Conservation (phyloP, 2,797 vertebrate species). For the Sebastiscus tertius region DNA sequence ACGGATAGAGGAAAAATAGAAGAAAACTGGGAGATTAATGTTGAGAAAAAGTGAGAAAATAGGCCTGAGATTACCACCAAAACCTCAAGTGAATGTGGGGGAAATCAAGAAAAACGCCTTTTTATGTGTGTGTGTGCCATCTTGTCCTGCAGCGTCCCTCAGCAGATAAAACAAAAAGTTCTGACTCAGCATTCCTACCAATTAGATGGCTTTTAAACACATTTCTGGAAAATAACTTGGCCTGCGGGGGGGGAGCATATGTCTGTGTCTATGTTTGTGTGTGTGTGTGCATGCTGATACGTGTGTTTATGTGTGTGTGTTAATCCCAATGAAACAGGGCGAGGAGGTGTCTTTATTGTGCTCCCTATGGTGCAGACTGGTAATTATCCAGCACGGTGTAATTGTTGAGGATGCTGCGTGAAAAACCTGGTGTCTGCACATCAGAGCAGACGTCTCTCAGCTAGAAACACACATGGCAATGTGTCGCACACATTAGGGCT, state of each 20-base stretch:
- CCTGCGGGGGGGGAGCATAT: slow-evolving; percentile 33
- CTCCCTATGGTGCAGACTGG: slow-evolving; percentile 60
- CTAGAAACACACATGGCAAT: slow-evolving; percentile 29
- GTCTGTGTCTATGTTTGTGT: slow-evolving; percentile 31
- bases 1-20: background rate
- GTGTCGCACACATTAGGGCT: slow-evolving; percentile 25
- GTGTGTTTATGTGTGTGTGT: background rate
- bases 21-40: slow-evolving; percentile 20
- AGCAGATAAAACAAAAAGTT: slow-evolving; percentile 15
- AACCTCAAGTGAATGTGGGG: slow-evolving; percentile 48
- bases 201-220: slow-evolving; percentile 63
- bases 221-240: slow-evolving; percentile 61
- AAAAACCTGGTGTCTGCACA: slow-evolving; percentile 67
- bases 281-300: background rate
- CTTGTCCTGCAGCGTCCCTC: slow-evolving; percentile 25
- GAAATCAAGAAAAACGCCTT: slow-evolving; percentile 28
- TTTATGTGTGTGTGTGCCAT: slow-evolving; percentile 22
- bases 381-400: slow-evolving; percentile 67
- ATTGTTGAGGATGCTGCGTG: slow-evolving; percentile 68
- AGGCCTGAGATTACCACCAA: slow-evolving; percentile 28
- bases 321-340: slow-evolving; percentile 28
- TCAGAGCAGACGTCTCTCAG: slow-evolving; percentile 52
- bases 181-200: slow-evolving; percentile 54
- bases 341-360: slow-evolving; percentile 58
- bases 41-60: slow-evolving; percentile 50